A percentile compares a stretch with the other conserved stretches of the same genome.
These are phyloP conservation scores for Halichoerus grypus DNA, from an alignment of 2,113 vertebrate species.

Conservation along the genomic window DNA sequence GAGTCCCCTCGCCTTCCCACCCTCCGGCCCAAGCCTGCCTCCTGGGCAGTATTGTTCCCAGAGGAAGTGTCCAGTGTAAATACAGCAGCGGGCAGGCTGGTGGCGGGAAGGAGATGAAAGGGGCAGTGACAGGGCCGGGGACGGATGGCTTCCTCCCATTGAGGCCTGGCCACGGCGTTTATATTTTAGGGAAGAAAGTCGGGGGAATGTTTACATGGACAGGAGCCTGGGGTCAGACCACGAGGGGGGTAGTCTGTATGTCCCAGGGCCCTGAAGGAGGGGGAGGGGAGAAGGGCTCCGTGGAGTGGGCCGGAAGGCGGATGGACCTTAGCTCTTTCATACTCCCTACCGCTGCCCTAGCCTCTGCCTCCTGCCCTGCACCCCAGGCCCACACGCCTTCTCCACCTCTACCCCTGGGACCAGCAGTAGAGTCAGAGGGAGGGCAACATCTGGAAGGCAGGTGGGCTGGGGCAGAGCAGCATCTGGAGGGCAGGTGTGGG, in stretches of 20 bases:
- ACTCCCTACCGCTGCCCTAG: not conserved
- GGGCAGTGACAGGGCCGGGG: conserved; percentile 88
- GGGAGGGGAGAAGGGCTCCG: not conserved
- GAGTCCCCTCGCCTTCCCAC: conserved; percentile 55
- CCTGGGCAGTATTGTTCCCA: conserved; percentile 95
- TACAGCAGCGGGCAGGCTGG: conserved; percentile 91
- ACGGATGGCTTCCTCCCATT: conserved; percentile 93
- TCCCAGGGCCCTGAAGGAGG: not conserved
- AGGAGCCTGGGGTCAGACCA: conserved; percentile 84
- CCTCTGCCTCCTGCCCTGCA: not conserved
- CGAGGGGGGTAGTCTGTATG: conserved; percentile 23
- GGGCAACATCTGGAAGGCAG: conserved; percentile 83
- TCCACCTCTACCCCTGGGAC: not conserved
- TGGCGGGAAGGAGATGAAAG: conserved; percentile 91
- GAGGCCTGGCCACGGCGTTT: conserved; percentile 90
- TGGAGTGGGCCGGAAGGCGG: not conserved
- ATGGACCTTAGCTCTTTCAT: not conserved
- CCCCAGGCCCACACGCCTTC: not conserved
- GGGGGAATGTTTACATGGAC: conserved; percentile 90
- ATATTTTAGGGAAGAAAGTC: conserved; percentile 88
- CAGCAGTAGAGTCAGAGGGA: conserved; percentile 68
- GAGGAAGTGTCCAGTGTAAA: conserved; percentile 97
- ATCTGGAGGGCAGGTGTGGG: conserved; percentile 80
- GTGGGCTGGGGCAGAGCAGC: conserved; percentile 66
- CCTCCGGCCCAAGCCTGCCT: conserved; percentile 78